Evolutionary conservation across 1,140 invertebrate genomes (phyloP), one percentile per base, ranked within the genome.

Genomic region (Leptopilina clavipes): DNA sequence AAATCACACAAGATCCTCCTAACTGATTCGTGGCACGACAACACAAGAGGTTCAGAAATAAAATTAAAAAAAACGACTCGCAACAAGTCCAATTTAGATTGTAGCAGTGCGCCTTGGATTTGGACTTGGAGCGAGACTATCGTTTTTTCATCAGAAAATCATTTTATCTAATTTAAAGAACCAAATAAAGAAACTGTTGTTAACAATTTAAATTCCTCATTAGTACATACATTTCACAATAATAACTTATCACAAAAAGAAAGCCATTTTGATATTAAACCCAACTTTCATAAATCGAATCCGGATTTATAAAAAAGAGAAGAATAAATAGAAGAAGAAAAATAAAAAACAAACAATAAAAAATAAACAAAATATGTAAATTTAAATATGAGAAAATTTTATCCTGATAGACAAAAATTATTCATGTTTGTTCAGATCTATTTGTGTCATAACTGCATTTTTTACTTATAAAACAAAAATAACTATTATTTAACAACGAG

Each of bases 81-180:
- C 52, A 10, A 54, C n/a, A 54, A 54, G 19, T 54, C 17, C 52
- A 54, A 54, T 54, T 10, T 54, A 54, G 52, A 54, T 19, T 54
- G 3, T 11, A 54, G 52, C 17, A 54, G 48, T n/a, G 18, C 18
- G 48, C 48, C 48, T 18, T 52, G 8, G 48, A 52, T 52, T 52
- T 52, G 14, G n/a, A 52, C 19, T 56, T 19, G 19, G 3, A 65
- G 22, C 59, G 59, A 65, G 22, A 65, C 59, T 65, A 65, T 65
- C 59, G 12, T 14, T 12, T 12, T 14, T 65, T 25, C 56, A 65
- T 65, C 56, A 25, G 56, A 65, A 65, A 48, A 12, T 14, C 31
- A 22, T 22, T 22, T 37, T 17, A 31, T 71, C 73, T 12, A 56
- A 52, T 74, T 74, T 59, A 17, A 19, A 56, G 73, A 40, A 40